These are phyloP conservation scores for Geotrypetes seraphini DNA, from an alignment of 2,797 vertebrate genomes.

Conservation along the genomic window DNA sequence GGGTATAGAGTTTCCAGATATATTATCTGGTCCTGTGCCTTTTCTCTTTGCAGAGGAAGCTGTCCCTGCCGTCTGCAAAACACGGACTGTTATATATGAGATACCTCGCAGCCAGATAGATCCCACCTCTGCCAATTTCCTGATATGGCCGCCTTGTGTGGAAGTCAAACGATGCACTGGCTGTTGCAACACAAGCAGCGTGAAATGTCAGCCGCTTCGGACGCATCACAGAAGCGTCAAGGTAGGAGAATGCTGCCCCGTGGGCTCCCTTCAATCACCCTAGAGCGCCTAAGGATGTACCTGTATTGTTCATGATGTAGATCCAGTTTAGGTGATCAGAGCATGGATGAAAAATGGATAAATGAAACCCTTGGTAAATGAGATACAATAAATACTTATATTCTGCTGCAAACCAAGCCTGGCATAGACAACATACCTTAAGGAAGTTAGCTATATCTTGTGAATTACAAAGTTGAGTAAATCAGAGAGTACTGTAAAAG, in stretches of 20 bases:
- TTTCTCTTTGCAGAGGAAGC: conserved; percentile 71
- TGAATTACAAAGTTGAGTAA: too few species aligned
- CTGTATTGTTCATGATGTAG: not conserved
- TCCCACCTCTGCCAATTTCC: conserved; percentile 86
- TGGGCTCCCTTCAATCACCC: not conserved
- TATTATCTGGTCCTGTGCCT: too few species aligned
- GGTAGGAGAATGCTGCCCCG: conserved; percentile 46
- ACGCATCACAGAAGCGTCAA: conserved; percentile 82
- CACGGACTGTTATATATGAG: conserved; percentile 84
- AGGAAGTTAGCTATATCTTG: too few species aligned
- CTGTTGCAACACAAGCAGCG: conserved; percentile 90
- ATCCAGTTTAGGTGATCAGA: too few species aligned
- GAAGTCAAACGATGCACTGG: conserved; percentile 90
- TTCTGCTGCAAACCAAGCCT: too few species aligned
- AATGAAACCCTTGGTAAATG: too few species aligned
- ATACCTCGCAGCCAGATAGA: conserved; percentile 93
- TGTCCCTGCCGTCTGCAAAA: conserved; percentile 77
- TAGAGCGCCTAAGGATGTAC: not conserved
- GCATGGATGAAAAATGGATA: too few species aligned
- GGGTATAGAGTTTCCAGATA: too few species aligned
- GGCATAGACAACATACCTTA: too few species aligned
- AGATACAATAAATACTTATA: too few species aligned
- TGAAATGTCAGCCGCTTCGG: conserved; percentile 75
- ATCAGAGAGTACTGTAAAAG: too few species aligned
- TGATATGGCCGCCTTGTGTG: conserved; percentile 92